Conservation (phyloP, 2,888 invertebrate genomes). For the Agriotes lineatus region DNA sequence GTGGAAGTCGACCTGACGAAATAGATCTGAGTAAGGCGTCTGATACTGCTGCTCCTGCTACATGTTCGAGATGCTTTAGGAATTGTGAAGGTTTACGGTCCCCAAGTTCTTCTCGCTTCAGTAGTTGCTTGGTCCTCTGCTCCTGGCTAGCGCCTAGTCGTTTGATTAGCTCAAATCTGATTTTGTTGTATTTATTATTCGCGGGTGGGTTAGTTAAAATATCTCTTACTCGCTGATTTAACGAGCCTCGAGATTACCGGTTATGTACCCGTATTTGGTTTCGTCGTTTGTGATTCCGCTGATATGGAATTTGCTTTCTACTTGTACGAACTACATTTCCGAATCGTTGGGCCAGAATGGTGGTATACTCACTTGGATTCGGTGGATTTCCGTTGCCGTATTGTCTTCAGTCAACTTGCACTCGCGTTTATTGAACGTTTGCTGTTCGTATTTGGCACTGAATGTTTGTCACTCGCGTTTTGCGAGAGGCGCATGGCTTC, state of each 20-base stretch:
- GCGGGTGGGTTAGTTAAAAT: constrained; percentile 48
- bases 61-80: constrained; percentile 16
- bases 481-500: too few relatives aligned
- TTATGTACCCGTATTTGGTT: constrained; percentile 46
- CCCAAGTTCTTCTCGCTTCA: too few relatives aligned
- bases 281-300: constrained; percentile 40
- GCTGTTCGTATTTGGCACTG: too few relatives aligned
- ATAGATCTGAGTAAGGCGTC: constrained; percentile 12
- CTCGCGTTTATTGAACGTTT: too few relatives aligned
- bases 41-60: constrained; percentile 3
- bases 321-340: too few relatives aligned
- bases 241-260: constrained; percentile 44
- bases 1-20: constrained; percentile 20
- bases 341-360: too few relatives aligned
- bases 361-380: too few relatives aligned
- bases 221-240: constrained; percentile 50
- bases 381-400: too few relatives aligned
- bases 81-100: constrained; percentile 38
- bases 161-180: constrained; percentile 52
- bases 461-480: too few relatives aligned
- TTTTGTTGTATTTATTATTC: constrained; percentile 36
- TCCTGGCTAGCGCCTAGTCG: too few relatives aligned
- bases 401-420: too few relatives aligned
- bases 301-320: neutral
- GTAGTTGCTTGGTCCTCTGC: too few relatives aligned